These are phyloP conservation scores for Cerastis rubricosa DNA, from an alignment of 2,888 invertebrate genomes.

Conservation along the genomic window DNA sequence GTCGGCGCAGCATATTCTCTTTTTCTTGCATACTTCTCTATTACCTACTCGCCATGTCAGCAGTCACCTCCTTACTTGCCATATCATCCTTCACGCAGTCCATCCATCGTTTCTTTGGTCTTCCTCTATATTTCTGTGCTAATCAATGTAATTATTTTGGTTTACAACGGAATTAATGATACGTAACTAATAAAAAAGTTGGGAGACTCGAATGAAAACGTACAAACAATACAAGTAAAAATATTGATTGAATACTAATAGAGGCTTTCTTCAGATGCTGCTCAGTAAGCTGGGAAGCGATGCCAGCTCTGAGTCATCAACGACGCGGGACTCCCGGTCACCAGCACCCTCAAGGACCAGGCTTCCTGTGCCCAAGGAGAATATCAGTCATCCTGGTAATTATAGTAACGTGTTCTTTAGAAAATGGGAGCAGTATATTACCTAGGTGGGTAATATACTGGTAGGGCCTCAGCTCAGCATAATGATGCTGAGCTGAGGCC, in stretches of 20 bases:
- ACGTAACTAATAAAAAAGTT: background rate
- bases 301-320: slow-evolving; percentile 86
- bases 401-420: background rate
- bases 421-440: background rate
- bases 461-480: too few species aligned
- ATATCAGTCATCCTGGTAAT: slow-evolving; percentile 90
- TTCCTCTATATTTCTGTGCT: background rate
- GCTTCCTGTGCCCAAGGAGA: slow-evolving; percentile 89
- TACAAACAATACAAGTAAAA: background rate
- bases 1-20: too few species aligned
- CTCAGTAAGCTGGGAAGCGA: slow-evolving; percentile 93
- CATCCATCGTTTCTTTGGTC: too few species aligned
- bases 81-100: too few species aligned
- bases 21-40: too few species aligned
- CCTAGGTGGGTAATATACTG: too few species aligned
- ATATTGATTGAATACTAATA: background rate
- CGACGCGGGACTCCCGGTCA: slow-evolving; percentile 81
- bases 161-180: background rate
- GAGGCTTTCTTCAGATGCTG: slow-evolving; percentile 89
- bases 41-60: too few species aligned
- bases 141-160: background rate
- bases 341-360: slow-evolving; percentile 81
- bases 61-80: too few species aligned
- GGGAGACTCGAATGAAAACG: background rate
- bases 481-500: too few species aligned